Evolutionary conservation across 2,113 vertebrate species (phyloP), one percentile per base, ranked within the genome.

Genomic region (Gnathonemus longibarbis): DNA sequence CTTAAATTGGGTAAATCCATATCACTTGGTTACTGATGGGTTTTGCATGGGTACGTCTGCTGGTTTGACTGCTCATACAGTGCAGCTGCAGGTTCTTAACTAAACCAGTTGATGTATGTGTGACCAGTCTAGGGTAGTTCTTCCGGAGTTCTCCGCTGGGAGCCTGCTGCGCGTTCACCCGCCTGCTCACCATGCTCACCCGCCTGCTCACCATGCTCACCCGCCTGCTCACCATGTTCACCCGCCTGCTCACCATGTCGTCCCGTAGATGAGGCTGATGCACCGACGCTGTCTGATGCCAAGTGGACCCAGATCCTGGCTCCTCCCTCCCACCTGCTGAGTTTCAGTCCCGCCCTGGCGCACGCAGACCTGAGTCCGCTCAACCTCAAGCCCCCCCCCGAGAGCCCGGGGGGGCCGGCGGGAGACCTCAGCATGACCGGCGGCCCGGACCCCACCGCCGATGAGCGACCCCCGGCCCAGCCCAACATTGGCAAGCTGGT

Each of bases 231-330:
- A 21, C 53, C 21, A 39, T 83, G 3, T 58, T 46, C 70, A 53
- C 49, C 19, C 56, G 17, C 11, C 39, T 87, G 88, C 56, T 42
- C n/a, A 21, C 53, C 21, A 39, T 83, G 21, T 53, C 66, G 87
- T 24, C 62, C 94, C 91, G 92, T 95, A 99, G 98, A 97, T 98
- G 98, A 97, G 53, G 93, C 97, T 3, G 96, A 98, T 95, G 96
- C 97, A 91, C 96, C 98, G 90, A 94, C 96, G 56, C 95, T 98
- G 90, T 94, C 98, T 15, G 98, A 98, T 91, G 95, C 97, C 90
- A 99, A 98, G 93, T 99, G 98, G 98, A 98, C 96, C 94, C 98
- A 98, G 96, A 98, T 99, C 94, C 94, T 99, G 95, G 97, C 98
- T 93, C 96, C 97, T 0, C 94, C 97, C 4, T 93, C 98, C 94